Evolutionary conservation across 2,113 vertebrate genomes (phyloP).

Genomic region (Nycticorax nycticorax): DNA sequence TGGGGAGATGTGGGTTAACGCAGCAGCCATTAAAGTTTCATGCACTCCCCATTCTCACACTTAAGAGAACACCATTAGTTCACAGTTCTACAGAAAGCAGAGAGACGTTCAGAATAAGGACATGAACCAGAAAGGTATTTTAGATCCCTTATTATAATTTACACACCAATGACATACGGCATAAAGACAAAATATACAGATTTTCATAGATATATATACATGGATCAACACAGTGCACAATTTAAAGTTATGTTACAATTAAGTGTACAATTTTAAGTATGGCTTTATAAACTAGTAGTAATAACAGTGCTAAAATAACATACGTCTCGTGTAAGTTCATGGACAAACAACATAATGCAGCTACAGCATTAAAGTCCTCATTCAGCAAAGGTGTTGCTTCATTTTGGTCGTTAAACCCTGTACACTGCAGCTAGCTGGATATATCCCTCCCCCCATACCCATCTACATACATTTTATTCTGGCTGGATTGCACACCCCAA

Average conservation of each 20-base stretch:
- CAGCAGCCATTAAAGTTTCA: not conserved
- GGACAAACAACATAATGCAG: constrained; percentile 55
- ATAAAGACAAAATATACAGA: constrained; percentile 78
- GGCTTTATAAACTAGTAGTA: constrained; percentile 80
- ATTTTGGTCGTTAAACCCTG: not conserved
- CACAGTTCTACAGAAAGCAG: constrained; percentile 6
- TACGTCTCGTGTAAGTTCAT: constrained; percentile 34
- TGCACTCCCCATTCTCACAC: not conserved
- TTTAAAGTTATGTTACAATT: constrained; percentile 77
- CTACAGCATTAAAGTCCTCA: constrained; percentile 16
- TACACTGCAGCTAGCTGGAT: not conserved
- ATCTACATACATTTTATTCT: not conserved
- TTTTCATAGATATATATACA: constrained; percentile 71
- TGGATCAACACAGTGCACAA: constrained; percentile 71
- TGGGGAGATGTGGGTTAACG: not conserved
- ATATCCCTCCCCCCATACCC: not conserved
- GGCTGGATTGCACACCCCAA: constrained; percentile 5
- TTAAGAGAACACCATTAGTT: not conserved
- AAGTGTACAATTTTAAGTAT: constrained; percentile 79
- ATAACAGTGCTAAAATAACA: constrained; percentile 72
- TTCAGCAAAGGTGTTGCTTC: constrained; percentile 11
- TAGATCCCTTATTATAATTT: constrained; percentile 75
- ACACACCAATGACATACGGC: constrained; percentile 74
- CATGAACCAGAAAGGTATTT: constrained; percentile 63
- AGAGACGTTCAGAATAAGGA: constrained; percentile 35